phyloP scores from a whole-genome alignment of 2,113 vertebrate species.

The Atherinomorus stipes region DNA sequence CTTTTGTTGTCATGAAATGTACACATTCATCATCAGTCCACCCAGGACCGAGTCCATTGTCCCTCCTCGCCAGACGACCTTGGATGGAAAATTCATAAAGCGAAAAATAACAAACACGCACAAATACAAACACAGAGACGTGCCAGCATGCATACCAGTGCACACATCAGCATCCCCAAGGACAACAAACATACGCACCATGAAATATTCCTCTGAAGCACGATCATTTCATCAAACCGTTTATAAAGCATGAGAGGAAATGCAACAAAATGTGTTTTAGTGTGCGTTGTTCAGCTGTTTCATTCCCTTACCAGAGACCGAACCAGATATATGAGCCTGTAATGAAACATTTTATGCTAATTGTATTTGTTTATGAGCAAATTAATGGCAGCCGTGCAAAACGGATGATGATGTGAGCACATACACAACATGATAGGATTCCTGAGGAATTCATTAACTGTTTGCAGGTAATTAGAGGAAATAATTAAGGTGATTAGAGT shows the following conservation, averaged over 20 bases:
- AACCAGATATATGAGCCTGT: constrained; percentile 86
- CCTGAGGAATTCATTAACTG: constrained; percentile 99
- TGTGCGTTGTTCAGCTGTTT: constrained; percentile 32
- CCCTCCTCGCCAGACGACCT: constrained; percentile 70
- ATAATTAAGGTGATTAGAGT: constrained; percentile 99
- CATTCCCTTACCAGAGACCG: constrained; percentile 46
- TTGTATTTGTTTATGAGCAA: constrained; percentile 99
- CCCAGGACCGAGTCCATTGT: constrained; percentile 71
- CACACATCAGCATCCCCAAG: constrained; percentile 52
- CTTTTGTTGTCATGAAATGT: constrained; percentile 82
- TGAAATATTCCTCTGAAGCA: constrained; percentile 51
- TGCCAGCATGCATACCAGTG: constrained; percentile 34
- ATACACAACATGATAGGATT: constrained; percentile 97
- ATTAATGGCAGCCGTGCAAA: constrained; percentile 98
- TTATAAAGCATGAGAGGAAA: constrained; percentile 42
- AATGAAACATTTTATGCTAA: constrained; percentile 99
- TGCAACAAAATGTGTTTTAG: constrained; percentile 34
- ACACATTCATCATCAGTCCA: constrained; percentile 82
- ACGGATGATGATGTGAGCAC: constrained; percentile 97
- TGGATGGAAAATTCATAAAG: constrained; percentile 69
- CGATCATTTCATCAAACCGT: constrained; percentile 33
- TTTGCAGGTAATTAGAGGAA: constrained; percentile 99
- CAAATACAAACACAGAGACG: constrained; percentile 56
- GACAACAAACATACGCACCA: constrained; percentile 59
- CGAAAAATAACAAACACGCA: constrained; percentile 59